phyloP scores from a whole-genome alignment of 2,888 invertebrate species.

The Eurois occulta region DNA sequence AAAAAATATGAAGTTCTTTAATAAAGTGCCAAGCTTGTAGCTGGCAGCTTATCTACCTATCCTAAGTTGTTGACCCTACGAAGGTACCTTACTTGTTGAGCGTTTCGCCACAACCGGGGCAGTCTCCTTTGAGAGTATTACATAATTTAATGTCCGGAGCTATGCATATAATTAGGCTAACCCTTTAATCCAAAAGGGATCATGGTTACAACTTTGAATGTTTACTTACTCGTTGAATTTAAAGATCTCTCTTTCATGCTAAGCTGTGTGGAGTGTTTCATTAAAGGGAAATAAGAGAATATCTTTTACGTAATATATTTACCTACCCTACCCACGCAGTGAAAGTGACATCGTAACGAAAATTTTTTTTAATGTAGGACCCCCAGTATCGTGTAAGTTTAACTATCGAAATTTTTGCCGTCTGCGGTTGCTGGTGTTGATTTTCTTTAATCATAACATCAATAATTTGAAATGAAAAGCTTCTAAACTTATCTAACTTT shows the following conservation, averaged over 20 bases:
- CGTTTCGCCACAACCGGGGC: constrained; percentile 19
- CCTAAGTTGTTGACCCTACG: constrained; percentile 3
- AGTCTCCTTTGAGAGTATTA: constrained; percentile 39
- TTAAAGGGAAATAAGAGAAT: background rate
- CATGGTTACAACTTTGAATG: constrained; percentile 10
- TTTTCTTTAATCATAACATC: background rate
- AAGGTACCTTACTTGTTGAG: constrained; percentile 48
- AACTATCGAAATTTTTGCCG: background rate
- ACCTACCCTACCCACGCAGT: too few relatives aligned
- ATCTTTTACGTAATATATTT: background rate
- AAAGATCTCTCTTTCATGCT: background rate
- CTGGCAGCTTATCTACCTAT: background rate
- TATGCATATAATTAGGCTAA: constrained; percentile 18
- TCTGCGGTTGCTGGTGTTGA: background rate
- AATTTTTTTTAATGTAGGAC: background rate
- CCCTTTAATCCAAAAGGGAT: constrained; percentile 19
- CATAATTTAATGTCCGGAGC: constrained; percentile 24
- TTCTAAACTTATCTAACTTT: background rate
- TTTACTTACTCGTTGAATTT: constrained; percentile 16
- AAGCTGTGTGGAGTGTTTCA: background rate
- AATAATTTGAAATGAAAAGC: background rate
- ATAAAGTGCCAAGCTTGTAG: background rate
- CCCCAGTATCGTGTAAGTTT: background rate
- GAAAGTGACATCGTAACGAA: background rate
- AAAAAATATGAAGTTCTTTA: background rate